Evolutionary conservation across 2,113 vertebrate genomes (phyloP).

Genomic region (Xenus cinereus): DNA sequence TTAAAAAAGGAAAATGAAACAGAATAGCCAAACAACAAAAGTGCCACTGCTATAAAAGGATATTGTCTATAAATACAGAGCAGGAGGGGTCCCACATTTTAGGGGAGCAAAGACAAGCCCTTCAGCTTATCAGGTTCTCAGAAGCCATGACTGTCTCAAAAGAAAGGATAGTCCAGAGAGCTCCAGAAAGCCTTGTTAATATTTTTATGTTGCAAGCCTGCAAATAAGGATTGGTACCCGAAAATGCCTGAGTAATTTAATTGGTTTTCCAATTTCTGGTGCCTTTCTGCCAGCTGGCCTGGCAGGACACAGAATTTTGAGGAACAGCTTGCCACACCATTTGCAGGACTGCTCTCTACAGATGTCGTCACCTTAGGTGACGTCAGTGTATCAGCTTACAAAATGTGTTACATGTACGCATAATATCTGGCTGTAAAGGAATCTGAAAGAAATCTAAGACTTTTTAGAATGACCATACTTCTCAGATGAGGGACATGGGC

Average conservation of each 20-base stretch:
- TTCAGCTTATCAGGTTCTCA: not conserved
- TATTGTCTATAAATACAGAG: not conserved
- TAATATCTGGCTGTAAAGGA: rapidly evolving
- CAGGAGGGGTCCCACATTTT: not conserved
- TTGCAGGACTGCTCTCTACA: not conserved
- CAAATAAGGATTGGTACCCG: not conserved
- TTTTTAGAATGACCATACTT: not conserved
- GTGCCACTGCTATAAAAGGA: not conserved
- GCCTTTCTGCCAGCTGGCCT: not conserved
- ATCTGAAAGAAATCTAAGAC: not conserved
- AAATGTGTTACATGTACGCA: not conserved
- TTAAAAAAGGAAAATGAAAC: not conserved
- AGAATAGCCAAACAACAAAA: not conserved
- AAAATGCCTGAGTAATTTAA: conserved; percentile 15
- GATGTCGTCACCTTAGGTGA: not conserved
- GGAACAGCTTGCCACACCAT: not conserved
- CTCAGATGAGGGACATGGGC: not conserved
- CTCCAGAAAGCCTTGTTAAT: not conserved
- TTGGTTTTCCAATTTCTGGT: not conserved
- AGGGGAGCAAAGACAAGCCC: not conserved
- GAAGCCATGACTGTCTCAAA: not conserved
- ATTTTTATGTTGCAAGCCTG: not conserved
- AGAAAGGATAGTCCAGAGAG: not conserved
- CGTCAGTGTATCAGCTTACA: not conserved
- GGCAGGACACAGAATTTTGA: not conserved